Evolutionary conservation across 2,113 vertebrate genomes (phyloP).

Genomic region (Deroptyus accipitrinus): DNA sequence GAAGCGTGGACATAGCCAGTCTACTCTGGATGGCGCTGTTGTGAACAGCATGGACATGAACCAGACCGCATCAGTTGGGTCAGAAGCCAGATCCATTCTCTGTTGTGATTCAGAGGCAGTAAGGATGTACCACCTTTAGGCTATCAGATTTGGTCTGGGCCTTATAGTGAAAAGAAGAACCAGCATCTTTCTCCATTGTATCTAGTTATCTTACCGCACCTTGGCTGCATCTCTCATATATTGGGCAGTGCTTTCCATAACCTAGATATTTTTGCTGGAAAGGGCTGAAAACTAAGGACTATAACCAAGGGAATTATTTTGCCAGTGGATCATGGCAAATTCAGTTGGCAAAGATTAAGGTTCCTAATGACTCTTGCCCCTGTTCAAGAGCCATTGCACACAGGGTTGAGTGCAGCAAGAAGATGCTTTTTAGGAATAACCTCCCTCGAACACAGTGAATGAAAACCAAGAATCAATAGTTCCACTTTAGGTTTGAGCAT

Average conservation of each 20-base stretch:
- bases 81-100: not conserved
- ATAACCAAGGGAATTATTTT: not conserved
- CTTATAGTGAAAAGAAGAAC: not conserved
- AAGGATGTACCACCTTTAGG: not conserved
- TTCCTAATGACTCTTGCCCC: not conserved
- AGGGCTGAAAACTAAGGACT: not conserved
- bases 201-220: not conserved
- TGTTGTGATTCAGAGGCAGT: not conserved
- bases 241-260: not conserved
- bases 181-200: not conserved
- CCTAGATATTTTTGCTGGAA: not conserved
- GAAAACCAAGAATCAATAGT: not conserved
- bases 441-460: not conserved
- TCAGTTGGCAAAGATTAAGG: not conserved
- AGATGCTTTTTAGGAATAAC: not conserved
- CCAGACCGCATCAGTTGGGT: not conserved
- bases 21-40: fast-evolving
- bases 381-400: not conserved
- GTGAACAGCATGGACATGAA: not conserved
- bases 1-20: fast-evolving
- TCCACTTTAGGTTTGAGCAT: not conserved
- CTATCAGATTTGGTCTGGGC: not conserved
- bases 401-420: not conserved
- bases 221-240: not conserved
- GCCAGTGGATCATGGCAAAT: not conserved